Evolutionary conservation across 2,797 vertebrate species (phyloP), one percentile per base, ranked within the genome.

Genomic region (Euphonia xanthogaster): DNA sequence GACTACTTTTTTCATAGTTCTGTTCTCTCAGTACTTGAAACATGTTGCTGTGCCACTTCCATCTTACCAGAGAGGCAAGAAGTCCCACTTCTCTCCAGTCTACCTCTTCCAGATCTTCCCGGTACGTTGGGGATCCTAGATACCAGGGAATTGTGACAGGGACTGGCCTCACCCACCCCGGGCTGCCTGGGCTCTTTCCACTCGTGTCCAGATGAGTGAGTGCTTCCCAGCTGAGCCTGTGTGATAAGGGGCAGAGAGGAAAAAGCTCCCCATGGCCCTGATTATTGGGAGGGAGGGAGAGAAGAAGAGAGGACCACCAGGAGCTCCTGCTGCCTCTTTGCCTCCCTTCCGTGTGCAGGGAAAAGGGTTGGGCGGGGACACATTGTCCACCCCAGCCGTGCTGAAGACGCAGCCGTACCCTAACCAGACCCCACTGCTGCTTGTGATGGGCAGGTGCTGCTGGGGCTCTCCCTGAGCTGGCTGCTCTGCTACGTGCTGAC

Each of bases 21-120:
- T 99, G 61, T 99, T 99, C 98, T 99, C 99, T 20, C 99, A 99
- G 97, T 99, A 99, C 97, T 98, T 99, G 95, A 98, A 99, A 17
- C 98, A 99, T 51, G 90, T 99, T 20, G 77, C 98, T 1, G 92
- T 99, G 58, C 99, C 98, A 0, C 80, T 99, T 90, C 99, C 99
- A 0, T 83, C 96, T 21, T 99, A 98, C 86, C 98, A 94, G 96
- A 98, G 97, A 95, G 91, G 95, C 74, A 98, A 98, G 96, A 98
- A 98, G 80, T 98, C 98, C 40, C 98, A 98, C 92, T 94, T 97
- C 72, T 97, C 98, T 55, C 98, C 95, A 25, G 82, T 99, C 65
- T 97, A 98, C 88, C 35, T 99, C 94, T 99, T 99, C 96, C 99
- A 99, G 98, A 98, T 99, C 96, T 98, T 99, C 70, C 99, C 99